Evolutionary conservation across 1,140 invertebrate species (phyloP).

Genomic region (Drosophila navojoa): DNA sequence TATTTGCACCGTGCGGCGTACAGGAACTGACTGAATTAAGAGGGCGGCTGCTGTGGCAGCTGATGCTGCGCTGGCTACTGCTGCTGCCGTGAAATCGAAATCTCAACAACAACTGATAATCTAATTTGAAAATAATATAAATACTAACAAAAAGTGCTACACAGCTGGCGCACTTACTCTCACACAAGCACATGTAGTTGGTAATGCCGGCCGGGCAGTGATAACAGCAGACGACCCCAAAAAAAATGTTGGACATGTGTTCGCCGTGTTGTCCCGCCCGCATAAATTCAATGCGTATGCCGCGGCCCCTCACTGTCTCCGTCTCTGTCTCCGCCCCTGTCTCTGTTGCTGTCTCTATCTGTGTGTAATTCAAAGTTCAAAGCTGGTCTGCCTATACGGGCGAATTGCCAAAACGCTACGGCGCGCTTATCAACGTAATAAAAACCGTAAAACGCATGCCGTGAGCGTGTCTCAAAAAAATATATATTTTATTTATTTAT

Average conservation of each 20-base stretch:
- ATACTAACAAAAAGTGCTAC: conserved; percentile 54
- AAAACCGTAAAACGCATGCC: conserved; percentile 15
- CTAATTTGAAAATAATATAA: conserved; percentile 34
- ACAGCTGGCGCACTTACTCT: conserved; percentile 23
- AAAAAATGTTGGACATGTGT: conserved; percentile 13
- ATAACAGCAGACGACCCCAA: conserved; percentile 61
- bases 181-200: conserved; percentile 33
- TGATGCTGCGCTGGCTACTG: conserved; percentile 5
- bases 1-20: conserved; percentile 66
- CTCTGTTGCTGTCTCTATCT: neutral
- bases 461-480: conserved; percentile 33
- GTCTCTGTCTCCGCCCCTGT: neutral
- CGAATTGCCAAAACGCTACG: conserved; percentile 47
- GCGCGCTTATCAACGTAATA: conserved; percentile 38
- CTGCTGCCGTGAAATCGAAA: conserved; percentile 62
- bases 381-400: conserved; percentile 19
- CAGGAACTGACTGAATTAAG: conserved; percentile 74
- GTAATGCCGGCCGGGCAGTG: conserved; percentile 40
- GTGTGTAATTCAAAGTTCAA: conserved; percentile 47
- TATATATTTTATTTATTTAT: neutral
- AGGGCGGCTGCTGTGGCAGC: conserved; percentile 33
- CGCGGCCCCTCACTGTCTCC: conserved; percentile 13
- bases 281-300: conserved; percentile 64
- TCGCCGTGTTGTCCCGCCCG: conserved; percentile 50
- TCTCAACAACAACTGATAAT: conserved; percentile 79